Evolutionary conservation across 2,888 invertebrate genomes (phyloP).

Genomic region (Sphinx pinastri): DNA sequence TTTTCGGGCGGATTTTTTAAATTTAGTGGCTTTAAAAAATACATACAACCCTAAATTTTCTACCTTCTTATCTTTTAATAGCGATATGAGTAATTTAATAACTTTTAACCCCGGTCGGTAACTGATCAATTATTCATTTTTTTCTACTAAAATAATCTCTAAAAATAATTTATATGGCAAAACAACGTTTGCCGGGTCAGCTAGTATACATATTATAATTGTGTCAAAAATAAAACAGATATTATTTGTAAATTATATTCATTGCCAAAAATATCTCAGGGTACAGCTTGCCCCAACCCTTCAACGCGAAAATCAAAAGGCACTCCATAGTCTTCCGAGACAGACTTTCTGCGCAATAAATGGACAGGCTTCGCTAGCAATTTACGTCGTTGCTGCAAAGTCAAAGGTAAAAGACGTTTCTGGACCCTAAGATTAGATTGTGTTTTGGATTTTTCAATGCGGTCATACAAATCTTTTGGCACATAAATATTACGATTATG

Average conservation of each 20-base stretch:
- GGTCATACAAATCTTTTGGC: conserved; percentile 45
- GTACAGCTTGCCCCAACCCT: conserved; percentile 61
- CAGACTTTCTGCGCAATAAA: conserved; percentile 44
- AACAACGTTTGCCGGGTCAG: too few relatives aligned
- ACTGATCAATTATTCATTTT: too few relatives aligned
- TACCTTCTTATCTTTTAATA: too few relatives aligned
- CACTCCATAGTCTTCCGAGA: conserved; percentile 46
- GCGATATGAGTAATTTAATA: too few relatives aligned
- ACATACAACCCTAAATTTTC: too few relatives aligned
- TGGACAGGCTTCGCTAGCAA: conserved; percentile 28
- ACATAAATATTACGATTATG: conserved; percentile 47
- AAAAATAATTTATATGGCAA: too few relatives aligned
- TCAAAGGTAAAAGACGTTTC: conserved; percentile 45
- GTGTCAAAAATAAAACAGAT: background rate
- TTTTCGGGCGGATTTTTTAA: too few relatives aligned
- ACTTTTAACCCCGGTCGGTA: too few relatives aligned
- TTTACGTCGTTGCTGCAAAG: conserved; percentile 42
- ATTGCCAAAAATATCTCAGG: conserved; percentile 31
- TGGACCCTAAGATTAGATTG: conserved; percentile 28
- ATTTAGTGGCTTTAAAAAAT: too few relatives aligned
- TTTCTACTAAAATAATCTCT: too few relatives aligned
- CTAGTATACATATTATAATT: too few relatives aligned
- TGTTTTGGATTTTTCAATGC: conserved; percentile 26
- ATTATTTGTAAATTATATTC: background rate
- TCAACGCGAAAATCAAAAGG: conserved; percentile 63